Conservation (phyloP, 2,797 vertebrate species). For the Philypnodon macrostomus region DNA sequence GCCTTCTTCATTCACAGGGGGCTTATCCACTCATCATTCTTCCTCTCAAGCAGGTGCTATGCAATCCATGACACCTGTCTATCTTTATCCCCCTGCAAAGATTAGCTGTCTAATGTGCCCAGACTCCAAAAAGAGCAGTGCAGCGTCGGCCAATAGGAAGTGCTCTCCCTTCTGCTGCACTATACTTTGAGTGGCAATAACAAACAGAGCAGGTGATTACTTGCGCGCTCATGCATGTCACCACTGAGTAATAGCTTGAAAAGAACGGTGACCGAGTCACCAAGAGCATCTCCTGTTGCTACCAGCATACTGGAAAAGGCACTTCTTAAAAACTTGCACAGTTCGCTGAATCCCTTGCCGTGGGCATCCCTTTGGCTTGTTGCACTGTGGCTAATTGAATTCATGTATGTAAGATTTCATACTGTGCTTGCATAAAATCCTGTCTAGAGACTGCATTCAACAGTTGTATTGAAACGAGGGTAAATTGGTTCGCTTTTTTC, state of each 20-base stretch:
- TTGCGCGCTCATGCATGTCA: constrained; percentile 50
- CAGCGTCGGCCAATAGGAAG: constrained; percentile 41
- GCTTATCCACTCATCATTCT: constrained; percentile 29
- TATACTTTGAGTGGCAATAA: constrained; percentile 54
- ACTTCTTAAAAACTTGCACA: constrained; percentile 27
- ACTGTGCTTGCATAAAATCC: constrained; percentile 23
- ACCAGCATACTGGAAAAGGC: constrained; percentile 14
- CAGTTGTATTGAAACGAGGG: not conserved
- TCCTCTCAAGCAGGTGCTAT: constrained; percentile 45
- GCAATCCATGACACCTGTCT: constrained; percentile 36
- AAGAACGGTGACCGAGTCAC: constrained; percentile 31
- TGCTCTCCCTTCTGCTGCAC: constrained; percentile 16
- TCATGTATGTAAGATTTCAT: constrained; percentile 40
- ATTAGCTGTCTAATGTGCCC: constrained; percentile 63
- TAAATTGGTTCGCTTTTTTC: constrained; percentile 10
- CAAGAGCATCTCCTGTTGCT: constrained; percentile 19
- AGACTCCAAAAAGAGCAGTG: constrained; percentile 49
- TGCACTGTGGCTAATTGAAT: constrained; percentile 35
- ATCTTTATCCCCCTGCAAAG: constrained; percentile 42
- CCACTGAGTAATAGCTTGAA: constrained; percentile 34
- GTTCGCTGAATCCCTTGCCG: constrained; percentile 19
- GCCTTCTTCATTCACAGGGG: constrained; percentile 29
- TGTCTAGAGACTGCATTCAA: not conserved
- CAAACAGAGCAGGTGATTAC: constrained; percentile 50
- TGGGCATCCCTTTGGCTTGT: constrained; percentile 21